These are phyloP conservation scores for Porites rus DNA, from an alignment of 92 coral and sea anemone genomes.

Conservation along the genomic window DNA sequence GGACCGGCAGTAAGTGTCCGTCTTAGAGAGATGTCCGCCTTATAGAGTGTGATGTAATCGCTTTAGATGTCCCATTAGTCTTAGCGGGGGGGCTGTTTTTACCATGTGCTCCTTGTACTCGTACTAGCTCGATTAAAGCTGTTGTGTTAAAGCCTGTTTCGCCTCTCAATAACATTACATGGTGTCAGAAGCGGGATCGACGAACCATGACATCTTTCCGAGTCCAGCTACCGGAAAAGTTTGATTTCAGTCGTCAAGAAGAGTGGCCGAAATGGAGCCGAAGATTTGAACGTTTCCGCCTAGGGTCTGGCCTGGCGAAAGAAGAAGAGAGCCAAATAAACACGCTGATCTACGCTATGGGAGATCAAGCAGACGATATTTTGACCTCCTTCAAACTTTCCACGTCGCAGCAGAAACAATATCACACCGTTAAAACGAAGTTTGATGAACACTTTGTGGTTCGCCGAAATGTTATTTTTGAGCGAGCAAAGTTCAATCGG, in stretches of 20 bases:
- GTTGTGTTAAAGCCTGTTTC: too few species aligned
- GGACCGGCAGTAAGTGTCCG: too few species aligned
- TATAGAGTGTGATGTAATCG: constrained; percentile 4
- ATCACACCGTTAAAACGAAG: constrained; percentile 7
- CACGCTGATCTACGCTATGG: constrained; percentile 20
- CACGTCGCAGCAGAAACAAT: not conserved
- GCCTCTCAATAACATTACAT: too few species aligned
- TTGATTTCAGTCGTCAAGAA: constrained; percentile 46
- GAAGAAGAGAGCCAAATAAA: constrained; percentile 51
- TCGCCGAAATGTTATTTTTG: constrained; percentile 18
- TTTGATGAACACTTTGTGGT: not conserved
- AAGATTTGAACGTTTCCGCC: constrained; percentile 61
- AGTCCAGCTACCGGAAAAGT: constrained; percentile 56
- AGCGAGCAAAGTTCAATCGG: constrained; percentile 55
- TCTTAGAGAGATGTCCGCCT: too few species aligned
- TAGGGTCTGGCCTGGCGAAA: constrained; percentile 45
- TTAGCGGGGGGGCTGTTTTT: too few species aligned
- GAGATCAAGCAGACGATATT: constrained; percentile 9
- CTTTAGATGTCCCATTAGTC: too few species aligned
- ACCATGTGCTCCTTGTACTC: too few species aligned
- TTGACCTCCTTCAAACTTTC: constrained; percentile 3
- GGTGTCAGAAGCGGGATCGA: too few species aligned
- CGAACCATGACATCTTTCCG: constrained; percentile 13
- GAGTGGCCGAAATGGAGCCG: constrained; percentile 51
- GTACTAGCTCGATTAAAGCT: too few species aligned